These are phyloP conservation scores for Malurus alboscapulatus DNA, from an alignment of 2,113 vertebrate genomes.

Conservation along the genomic window DNA sequence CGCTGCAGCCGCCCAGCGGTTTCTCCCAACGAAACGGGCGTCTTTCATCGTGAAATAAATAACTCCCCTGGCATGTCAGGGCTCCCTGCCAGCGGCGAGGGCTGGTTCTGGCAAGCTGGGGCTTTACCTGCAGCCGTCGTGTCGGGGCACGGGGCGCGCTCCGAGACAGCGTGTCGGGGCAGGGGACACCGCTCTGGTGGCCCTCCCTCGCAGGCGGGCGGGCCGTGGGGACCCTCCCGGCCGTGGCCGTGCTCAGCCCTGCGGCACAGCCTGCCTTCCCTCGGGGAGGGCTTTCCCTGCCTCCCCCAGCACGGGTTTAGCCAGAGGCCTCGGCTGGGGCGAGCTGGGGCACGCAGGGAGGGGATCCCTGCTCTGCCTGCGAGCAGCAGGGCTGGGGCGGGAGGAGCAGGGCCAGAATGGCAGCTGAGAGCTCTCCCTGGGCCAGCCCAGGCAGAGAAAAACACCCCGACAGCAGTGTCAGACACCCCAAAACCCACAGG, in stretches of 20 bases:
- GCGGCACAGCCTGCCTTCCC: not conserved
- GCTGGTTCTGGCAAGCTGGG: slow-evolving; percentile 44
- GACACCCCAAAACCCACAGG: not conserved
- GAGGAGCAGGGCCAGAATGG: fast-evolving
- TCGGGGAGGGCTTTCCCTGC: not conserved
- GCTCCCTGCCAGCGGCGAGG: slow-evolving; percentile 7
- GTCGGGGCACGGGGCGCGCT: not conserved
- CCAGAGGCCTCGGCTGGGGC: not conserved
- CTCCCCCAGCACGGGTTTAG: not conserved
- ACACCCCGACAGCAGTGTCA: fast-evolving
- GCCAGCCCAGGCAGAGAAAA: not conserved
- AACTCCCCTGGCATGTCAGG: slow-evolving; percentile 38
- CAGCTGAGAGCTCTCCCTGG: not conserved
- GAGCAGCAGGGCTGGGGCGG: not conserved
- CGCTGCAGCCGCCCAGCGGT: not conserved
- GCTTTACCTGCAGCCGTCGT: slow-evolving; percentile 28
- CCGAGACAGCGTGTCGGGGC: not conserved
- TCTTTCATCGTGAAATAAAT: slow-evolving; percentile 36
- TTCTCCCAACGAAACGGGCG: not conserved
- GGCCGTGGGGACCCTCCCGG: not conserved
- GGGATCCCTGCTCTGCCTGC: not conserved
- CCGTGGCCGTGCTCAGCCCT: not conserved
- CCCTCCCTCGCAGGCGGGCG: not conserved
- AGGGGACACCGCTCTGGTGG: not conserved
- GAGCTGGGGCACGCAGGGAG: not conserved